Percentiles rank a stretch among this genome's conserved stretches.
Evolutionary conservation across 2,113 vertebrate species (phyloP).

Genomic region (Phasianus colchicus): DNA sequence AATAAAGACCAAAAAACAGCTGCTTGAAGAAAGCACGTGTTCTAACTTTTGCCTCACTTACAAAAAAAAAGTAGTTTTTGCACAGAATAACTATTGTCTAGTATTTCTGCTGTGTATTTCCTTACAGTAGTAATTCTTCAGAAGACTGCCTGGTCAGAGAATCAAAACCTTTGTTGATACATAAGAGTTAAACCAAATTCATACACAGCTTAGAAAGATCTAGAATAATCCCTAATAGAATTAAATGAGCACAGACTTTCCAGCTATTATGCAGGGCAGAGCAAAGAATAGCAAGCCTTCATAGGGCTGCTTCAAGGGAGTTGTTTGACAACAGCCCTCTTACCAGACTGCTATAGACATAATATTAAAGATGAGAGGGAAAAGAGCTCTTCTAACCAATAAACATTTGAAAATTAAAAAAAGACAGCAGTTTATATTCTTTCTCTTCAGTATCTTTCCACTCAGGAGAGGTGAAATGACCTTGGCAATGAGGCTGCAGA

Average conservation of each 20-base stretch:
- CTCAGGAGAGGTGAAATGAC: conserved; percentile 17
- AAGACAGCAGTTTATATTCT: background rate
- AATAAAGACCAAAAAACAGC: background rate
- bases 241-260: background rate
- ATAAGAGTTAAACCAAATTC: background rate
- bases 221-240: background rate
- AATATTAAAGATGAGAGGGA: background rate
- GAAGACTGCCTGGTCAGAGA: background rate
- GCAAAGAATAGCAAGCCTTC: background rate
- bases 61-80: background rate
- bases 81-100: background rate
- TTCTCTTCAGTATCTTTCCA: background rate
- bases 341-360: background rate
- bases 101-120: background rate
- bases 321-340: background rate
- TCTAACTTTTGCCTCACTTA: background rate
- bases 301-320: background rate
- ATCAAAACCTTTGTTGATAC: background rate
- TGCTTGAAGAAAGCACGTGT: background rate
- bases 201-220: background rate
- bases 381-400: background rate
- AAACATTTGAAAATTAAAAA: background rate
- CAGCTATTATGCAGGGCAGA: background rate
- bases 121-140: background rate
- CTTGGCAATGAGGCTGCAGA: conserved; percentile 16